Evolutionary conservation across 2,888 invertebrate species (phyloP), one percentile per base, ranked within the genome.

Genomic region (Acanthosepion esculentum): DNA sequence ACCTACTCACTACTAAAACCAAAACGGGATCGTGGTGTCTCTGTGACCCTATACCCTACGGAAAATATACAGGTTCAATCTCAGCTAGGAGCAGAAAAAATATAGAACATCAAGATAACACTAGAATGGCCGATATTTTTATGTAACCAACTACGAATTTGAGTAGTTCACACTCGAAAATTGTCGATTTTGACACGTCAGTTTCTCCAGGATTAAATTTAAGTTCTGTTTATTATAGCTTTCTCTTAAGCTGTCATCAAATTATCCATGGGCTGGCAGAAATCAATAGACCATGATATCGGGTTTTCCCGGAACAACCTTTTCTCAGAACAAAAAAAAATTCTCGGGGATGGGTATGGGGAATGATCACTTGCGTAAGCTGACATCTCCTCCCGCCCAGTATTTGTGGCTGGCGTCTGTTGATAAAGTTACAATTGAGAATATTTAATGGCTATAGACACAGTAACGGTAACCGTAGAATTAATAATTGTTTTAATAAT

Each of bases 351-450:
- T 33, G 33, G 33, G n/a, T 23, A 1, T 12, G 78, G 15, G 15
- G n/a, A 78, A 78, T 78, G n/a, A 78, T 78, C 33, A 33, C 78
- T 78, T 33, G n/a, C 12, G 33, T 78, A 78, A n/a, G n/a, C 78
- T 78, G 20, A 15, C 4, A 4, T 18, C 7, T 7, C 59, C 23
- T 7, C 10, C 78, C 18, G 2, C n/a, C 78, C n/a, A 8, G 33
- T 78, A 78, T n/a, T 1, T 78, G n/a, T 12, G 78, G n/a, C 78
- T 78, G 78, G 78, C 33, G 78, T 78, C n/a, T n/a, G n/a, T 33
- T 78, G 78, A 78, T 78, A 78, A 78, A 78, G 78, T 78, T 78
- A 78, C 78, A 78, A 78, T 78, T 78, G 78, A 78, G 78, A 78
- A 78, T 78, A 78, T 78, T 78, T 78, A 78, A 78, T 78, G 78